Evolutionary conservation across 2,888 invertebrate species (phyloP).

Genomic region (Ennomos quercinarius): DNA sequence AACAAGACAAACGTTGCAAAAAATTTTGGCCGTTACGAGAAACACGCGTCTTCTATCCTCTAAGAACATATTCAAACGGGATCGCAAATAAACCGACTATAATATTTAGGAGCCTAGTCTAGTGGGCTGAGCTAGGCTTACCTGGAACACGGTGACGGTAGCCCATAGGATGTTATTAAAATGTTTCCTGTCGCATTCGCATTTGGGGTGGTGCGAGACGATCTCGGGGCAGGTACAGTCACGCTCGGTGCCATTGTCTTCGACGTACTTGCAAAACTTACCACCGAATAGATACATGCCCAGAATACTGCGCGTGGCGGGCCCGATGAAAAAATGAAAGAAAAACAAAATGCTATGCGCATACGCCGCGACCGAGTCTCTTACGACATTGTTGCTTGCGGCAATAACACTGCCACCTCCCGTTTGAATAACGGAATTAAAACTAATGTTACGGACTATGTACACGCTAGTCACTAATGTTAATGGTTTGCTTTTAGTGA

Average conservation of each 20-base stretch:
- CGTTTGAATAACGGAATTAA: conserved; percentile 44
- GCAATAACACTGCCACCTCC: conserved; percentile 72
- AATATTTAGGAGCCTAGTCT: conserved; percentile 60
- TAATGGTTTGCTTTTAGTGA: conserved; percentile 33
- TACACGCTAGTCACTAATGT: conserved; percentile 35
- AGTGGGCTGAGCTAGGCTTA: conserved; percentile 85
- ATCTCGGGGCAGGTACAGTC: conserved; percentile 98
- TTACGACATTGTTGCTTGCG: conserved; percentile 66
- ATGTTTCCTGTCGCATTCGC: conserved; percentile 99
- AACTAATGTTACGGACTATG: conserved; percentile 57
- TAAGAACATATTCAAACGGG: conserved; percentile 72
- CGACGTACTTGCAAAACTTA: conserved; percentile 99
- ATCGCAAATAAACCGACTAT: conserved; percentile 81
- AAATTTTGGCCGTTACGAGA: conserved; percentile 62
- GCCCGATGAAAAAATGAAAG: conserved; percentile 83
- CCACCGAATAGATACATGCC: conserved; percentile 99
- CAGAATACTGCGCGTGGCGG: conserved; percentile 94
- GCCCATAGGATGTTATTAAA: conserved; percentile 99
- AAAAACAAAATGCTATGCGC: conserved; percentile 84
- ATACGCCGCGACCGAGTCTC: conserved; percentile 76
- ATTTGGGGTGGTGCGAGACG: conserved; percentile 94
- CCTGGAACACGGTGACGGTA: conserved; percentile 98
- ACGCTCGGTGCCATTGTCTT: conserved; percentile 92
- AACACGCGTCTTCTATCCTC: conserved; percentile 69
- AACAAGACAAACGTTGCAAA: conserved; percentile 54